phyloP scores from a whole-genome alignment of 2,113 vertebrate genomes.

The Sardina pilchardus region DNA sequence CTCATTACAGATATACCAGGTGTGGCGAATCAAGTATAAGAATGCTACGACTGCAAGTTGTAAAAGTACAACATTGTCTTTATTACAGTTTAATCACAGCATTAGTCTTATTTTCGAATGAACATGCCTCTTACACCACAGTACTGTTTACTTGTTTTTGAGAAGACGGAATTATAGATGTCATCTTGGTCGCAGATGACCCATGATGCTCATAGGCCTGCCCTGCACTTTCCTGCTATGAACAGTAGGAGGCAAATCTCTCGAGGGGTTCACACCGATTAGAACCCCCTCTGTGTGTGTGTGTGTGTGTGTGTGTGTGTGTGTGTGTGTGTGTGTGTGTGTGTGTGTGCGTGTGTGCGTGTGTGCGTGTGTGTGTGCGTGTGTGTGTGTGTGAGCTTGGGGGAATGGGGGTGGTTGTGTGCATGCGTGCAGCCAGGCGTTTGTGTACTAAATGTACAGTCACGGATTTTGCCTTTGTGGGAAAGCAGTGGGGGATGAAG shows the following conservation, averaged over 20 bases:
- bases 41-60: too few species aligned
- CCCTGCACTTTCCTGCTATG: neutral
- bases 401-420: too few species aligned
- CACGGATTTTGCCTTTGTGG: neutral
- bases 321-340: neutral
- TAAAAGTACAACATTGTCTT: too few species aligned
- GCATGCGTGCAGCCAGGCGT: neutral
- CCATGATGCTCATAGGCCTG: neutral
- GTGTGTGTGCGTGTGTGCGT: neutral
- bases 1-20: too few species aligned
- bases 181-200: neutral
- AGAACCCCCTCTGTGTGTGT: neutral
- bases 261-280: neutral
- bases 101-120: too few species aligned
- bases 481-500: neutral
- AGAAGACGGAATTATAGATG: neutral
- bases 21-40: too few species aligned
- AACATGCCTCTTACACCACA: too few species aligned
- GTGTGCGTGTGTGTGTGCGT: neutral
- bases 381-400: neutral
- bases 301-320: neutral
- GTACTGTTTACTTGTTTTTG: too few species aligned
- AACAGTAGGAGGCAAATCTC: neutral
- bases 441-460: conserved; percentile 4
- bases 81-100: too few species aligned